phyloP scores from a whole-genome alignment of 92 coral and sea anemone genomes.

The Micromussa lordhowensis region DNA sequence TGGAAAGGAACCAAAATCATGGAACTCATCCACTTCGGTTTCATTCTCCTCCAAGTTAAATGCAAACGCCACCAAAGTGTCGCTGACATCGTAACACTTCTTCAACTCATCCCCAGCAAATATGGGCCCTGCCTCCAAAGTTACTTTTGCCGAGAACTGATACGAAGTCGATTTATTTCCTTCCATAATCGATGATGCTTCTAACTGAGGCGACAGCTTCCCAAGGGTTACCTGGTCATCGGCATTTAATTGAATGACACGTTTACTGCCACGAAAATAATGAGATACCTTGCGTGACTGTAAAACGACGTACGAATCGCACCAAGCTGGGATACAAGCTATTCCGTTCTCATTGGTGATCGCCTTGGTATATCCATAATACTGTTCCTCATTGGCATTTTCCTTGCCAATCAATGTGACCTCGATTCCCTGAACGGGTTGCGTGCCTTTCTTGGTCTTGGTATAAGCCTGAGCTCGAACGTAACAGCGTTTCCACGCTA shows the following conservation, averaged over 20 bases:
- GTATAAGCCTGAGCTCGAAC: constrained; percentile 15
- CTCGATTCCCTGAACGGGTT: background rate
- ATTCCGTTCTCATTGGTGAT: background rate
- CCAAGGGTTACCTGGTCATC: background rate
- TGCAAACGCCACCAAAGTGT: constrained; percentile 7
- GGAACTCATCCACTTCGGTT: background rate
- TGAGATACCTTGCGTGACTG: background rate
- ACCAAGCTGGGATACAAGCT: constrained; percentile 33
- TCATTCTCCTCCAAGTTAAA: background rate
- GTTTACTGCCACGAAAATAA: background rate
- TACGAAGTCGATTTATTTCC: constrained; percentile 5
- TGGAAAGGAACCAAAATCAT: constrained; percentile 4
- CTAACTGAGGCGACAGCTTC: background rate
- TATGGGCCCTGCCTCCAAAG: constrained; percentile 15
- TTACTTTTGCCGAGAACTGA: constrained; percentile 9
- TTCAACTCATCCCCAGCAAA: background rate
- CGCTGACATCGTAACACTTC: background rate
- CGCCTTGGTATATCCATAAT: constrained; percentile 15
- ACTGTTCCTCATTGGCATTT: constrained; percentile 9
- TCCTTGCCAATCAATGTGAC: constrained; percentile 6
- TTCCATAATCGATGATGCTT: background rate
- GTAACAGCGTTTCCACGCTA: constrained; percentile 24
- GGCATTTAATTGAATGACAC: background rate
- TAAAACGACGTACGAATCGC: background rate
- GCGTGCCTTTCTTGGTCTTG: background rate